phyloP scores from a whole-genome alignment of 2,797 vertebrate species.

The Darevskia mixta region DNA sequence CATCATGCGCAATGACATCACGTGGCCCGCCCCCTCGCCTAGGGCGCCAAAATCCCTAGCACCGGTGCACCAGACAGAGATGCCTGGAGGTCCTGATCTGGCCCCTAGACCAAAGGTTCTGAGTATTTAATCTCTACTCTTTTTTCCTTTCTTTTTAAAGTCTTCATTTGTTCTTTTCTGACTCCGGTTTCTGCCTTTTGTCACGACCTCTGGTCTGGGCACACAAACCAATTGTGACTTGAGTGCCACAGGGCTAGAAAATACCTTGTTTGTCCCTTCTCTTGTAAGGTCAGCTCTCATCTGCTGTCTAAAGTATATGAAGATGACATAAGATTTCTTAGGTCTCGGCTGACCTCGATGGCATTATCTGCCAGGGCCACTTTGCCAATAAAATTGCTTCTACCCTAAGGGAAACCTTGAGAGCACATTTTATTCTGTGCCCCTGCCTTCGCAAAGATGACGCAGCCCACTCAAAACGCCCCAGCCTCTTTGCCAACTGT shows the following conservation, averaged over 20 bases:
- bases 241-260: not conserved
- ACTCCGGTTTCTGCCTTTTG: too few relatives aligned
- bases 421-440: not conserved
- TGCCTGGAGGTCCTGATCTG: too few relatives aligned
- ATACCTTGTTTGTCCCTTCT: not conserved
- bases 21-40: too few relatives aligned
- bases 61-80: too few relatives aligned
- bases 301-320: not conserved
- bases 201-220: not conserved
- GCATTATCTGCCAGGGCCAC: not conserved
- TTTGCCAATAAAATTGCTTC: slow-evolving; percentile 31
- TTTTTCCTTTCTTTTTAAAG: too few relatives aligned
- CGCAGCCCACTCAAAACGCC: slow-evolving; percentile 29
- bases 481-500: slow-evolving; percentile 43
- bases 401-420: not conserved
- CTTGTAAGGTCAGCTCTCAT: not conserved
- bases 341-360: not conserved
- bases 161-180: too few relatives aligned
- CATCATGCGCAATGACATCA: too few relatives aligned
- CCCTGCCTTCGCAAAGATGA: not conserved
- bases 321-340: not conserved
- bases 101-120: not conserved
- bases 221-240: not conserved
- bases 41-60: too few relatives aligned
- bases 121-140: not conserved